Evolutionary conservation across 2,113 vertebrate genomes (phyloP).

Genomic region (Fukomys damarensis): DNA sequence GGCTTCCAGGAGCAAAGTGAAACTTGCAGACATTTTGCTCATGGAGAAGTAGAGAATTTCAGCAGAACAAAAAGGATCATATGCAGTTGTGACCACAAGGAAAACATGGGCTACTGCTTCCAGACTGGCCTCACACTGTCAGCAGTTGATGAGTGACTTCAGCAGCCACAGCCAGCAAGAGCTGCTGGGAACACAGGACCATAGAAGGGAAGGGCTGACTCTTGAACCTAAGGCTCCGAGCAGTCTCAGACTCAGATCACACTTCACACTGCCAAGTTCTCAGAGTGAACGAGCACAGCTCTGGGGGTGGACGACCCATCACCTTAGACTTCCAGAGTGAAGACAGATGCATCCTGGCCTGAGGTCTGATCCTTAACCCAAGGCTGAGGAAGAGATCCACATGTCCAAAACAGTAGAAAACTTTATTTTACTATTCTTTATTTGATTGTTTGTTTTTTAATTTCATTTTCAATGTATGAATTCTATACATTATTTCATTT

Average conservation of each 20-base stretch:
- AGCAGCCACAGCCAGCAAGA: neutral
- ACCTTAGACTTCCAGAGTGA: neutral
- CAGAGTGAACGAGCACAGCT: neutral
- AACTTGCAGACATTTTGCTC: neutral
- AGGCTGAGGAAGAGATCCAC: neutral
- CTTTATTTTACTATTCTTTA: neutral
- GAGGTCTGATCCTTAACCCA: neutral
- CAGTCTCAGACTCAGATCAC: neutral
- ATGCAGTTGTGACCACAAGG: neutral
- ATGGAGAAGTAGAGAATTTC: neutral
- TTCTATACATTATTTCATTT: too few species aligned
- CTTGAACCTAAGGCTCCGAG: neutral
- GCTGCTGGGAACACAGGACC: neutral
- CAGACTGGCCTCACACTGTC: neutral
- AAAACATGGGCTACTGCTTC: neutral
- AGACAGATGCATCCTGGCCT: neutral
- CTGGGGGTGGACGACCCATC: neutral
- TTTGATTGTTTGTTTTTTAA: neutral
- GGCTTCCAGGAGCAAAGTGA: neutral
- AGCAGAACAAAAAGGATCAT: neutral
- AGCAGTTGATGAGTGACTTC: neutral
- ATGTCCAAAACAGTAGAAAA: neutral
- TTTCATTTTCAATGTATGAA: neutral
- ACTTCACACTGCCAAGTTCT: neutral
- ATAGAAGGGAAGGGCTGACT: neutral